phyloP scores from a whole-genome alignment of 2,797 vertebrate species.

The Characodon lateralis region DNA sequence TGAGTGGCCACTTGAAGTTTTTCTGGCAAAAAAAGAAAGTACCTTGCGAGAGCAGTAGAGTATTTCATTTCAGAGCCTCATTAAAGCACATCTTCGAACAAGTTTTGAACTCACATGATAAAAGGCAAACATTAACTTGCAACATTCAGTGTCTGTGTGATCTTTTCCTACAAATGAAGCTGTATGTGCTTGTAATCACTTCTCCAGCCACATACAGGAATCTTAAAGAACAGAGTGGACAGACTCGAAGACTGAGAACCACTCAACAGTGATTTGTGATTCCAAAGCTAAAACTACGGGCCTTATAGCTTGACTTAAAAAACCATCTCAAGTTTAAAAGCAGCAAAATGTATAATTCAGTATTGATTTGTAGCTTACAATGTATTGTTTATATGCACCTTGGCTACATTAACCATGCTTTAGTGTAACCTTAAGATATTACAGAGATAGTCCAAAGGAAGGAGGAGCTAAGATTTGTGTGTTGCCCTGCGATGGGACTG shows the following conservation, averaged over 20 bases:
- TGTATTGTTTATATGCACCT: no score
- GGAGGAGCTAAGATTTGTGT: no score
- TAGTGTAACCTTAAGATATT: no score
- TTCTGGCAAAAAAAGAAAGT: neutral
- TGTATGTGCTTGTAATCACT: neutral
- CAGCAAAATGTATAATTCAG: no score
- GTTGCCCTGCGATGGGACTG: no score
- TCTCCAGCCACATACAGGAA: neutral
- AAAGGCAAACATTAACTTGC: neutral
- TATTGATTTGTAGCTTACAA: no score
- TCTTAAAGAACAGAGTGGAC: neutral
- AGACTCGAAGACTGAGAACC: neutral
- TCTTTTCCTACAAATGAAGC: neutral
- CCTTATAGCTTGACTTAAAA: neutral
- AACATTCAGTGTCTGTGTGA: slow-evolving; percentile 1
- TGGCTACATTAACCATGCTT: no score
- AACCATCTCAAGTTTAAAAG: no score
- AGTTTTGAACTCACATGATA: neutral
- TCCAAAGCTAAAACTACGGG: neutral
- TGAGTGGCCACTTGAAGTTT: neutral
- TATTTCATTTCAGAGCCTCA: slow-evolving; percentile 3
- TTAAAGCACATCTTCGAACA: slow-evolving; percentile 5
- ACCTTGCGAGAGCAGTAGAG: neutral
- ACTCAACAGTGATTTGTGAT: neutral
- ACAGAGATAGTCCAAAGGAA: no score